A percentile compares a stretch with the other conserved stretches of the same genome.
These are phyloP conservation scores for Echinometra lucunter DNA, from an alignment of 53 echinoderm and acorn worm species.

Conservation along the genomic window DNA sequence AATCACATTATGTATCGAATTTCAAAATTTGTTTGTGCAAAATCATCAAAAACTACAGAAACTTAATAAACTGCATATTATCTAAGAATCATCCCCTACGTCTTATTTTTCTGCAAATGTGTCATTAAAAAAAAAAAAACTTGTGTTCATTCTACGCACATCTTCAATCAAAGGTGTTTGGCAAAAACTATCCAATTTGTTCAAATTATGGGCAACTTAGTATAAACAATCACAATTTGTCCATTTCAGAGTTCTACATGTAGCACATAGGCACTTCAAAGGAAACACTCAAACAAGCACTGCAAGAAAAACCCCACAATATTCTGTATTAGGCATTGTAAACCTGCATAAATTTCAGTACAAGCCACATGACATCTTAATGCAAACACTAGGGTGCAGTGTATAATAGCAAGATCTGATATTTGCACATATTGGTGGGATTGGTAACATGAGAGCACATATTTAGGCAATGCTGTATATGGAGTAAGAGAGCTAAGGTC, in stretches of 20 bases:
- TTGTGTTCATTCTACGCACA: not conserved
- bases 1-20: not conserved
- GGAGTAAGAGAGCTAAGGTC: not conserved
- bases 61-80: not conserved
- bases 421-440: constrained; percentile 3
- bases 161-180: not conserved
- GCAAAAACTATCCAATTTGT: not conserved
- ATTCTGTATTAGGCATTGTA: not conserved
- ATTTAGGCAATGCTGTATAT: not conserved
- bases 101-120: not conserved
- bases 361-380: not conserved
- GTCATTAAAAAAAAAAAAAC: not conserved
- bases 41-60: not conserved
- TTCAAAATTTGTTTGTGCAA: not conserved
- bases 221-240: not conserved
- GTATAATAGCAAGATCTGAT: not conserved
- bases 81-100: no score
- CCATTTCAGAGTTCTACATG: constrained; percentile 21
- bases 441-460: not conserved
- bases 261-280: constrained; percentile 44
- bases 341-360: not conserved
- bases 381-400: not conserved
- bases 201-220: constrained; percentile 5
- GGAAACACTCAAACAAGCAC: not conserved
- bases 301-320: not conserved